phyloP scores from a whole-genome alignment of 2,113 vertebrate genomes.

The human region DNA sequence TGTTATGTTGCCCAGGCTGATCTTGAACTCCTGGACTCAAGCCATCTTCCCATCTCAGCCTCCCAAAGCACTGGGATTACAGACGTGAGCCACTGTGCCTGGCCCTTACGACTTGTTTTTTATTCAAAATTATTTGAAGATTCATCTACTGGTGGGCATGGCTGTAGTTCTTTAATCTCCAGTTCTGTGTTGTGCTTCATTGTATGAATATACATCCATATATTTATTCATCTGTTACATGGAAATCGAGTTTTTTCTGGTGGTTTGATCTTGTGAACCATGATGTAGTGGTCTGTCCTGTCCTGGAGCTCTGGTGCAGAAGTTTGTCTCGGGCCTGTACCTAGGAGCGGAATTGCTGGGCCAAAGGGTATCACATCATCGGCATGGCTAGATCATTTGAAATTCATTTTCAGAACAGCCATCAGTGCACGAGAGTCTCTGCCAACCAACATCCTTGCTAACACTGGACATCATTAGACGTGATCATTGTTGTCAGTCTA shows the following conservation, averaged over 20 bases:
- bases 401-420: not conserved
- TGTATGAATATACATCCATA: not conserved
- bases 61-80: too few relatives aligned
- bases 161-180: not conserved
- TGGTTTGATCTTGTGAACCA: not conserved
- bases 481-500: not conserved
- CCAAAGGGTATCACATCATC: not conserved
- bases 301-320: too few relatives aligned
- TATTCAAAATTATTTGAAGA: not conserved
- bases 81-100: too few relatives aligned
- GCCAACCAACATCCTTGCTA: not conserved
- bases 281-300: not conserved
- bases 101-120: too few relatives aligned
- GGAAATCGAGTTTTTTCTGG: not conserved
- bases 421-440: accelerated
- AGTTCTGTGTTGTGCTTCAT: too few relatives aligned
- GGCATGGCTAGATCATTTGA: not conserved
- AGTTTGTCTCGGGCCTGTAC: not conserved
- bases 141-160: not conserved
- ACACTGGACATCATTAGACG: accelerated
- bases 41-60: too few relatives aligned
- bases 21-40: too few relatives aligned
- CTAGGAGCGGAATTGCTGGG: not conserved
- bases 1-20: too few relatives aligned
- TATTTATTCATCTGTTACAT: not conserved